A percentile compares a stretch with the other conserved stretches of the same genome.
phyloP scores from a whole-genome alignment of 2,113 vertebrate species.

The Saimiri boliviensis region DNA sequence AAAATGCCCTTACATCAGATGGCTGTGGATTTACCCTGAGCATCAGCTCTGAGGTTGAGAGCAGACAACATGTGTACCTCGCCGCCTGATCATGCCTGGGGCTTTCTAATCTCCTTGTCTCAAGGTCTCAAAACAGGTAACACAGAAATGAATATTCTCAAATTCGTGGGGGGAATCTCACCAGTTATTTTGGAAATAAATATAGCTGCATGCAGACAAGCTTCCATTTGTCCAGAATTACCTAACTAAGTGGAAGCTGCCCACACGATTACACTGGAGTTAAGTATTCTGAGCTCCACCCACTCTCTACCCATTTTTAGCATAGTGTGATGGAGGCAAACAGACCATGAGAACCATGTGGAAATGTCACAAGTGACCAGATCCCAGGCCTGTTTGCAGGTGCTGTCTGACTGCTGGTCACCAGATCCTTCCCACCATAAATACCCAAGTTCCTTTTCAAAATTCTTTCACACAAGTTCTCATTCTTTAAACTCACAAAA shows the following conservation, averaged over 20 bases:
- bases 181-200: conserved; percentile 61
- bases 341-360: conserved; percentile 16
- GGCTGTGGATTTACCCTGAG: neutral
- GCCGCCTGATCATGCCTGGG: neutral
- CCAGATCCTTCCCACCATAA: neutral
- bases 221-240: conserved; percentile 72
- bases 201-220: conserved; percentile 29
- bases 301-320: conserved; percentile 69
- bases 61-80: neutral
- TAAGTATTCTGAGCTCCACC: conserved; percentile 74
- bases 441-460: neutral
- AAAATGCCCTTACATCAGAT: neutral
- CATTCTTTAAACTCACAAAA: neutral
- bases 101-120: neutral
- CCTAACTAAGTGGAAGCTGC: conserved; percentile 67
- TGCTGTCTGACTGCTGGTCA: neutral
- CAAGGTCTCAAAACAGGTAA: conserved; percentile 39
- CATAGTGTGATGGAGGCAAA: conserved; percentile 19
- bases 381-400: neutral
- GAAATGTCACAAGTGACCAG: conserved; percentile 24
- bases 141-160: neutral
- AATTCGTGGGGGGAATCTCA: conserved; percentile 13
- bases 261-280: conserved; percentile 66
- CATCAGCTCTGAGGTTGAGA: neutral
- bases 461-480: neutral